Percentiles rank a stretch among this genome's conserved stretches.
Evolutionary conservation across 2,888 invertebrate genomes (phyloP).

Genomic region (Pecten maximus): DNA sequence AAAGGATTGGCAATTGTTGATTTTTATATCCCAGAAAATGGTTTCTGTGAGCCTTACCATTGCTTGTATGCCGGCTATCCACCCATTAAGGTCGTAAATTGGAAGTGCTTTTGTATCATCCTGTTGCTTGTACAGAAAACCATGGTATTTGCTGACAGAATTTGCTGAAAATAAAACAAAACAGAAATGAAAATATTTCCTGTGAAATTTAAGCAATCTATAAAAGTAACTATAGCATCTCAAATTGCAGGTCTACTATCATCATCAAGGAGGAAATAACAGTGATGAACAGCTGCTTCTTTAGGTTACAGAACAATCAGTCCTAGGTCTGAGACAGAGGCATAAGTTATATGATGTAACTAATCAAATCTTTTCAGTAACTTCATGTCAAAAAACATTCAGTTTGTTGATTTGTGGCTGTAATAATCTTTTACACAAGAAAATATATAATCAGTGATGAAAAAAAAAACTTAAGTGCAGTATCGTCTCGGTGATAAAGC

Average conservation of each 20-base stretch:
- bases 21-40: too few relatives aligned
- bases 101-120: conserved; percentile 72
- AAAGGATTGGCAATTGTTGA: too few relatives aligned
- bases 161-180: conserved; percentile 12
- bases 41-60: conserved; percentile 62
- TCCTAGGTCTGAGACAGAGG: too few relatives aligned
- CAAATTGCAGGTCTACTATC: neutral
- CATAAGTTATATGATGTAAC: too few relatives aligned
- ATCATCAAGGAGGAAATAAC: too few relatives aligned
- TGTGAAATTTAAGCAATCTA: neutral
- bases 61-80: conserved; percentile 73
- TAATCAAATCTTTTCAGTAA: too few relatives aligned
- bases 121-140: conserved; percentile 71
- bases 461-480: neutral
- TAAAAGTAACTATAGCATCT: too few relatives aligned
- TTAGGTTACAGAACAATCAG: neutral
- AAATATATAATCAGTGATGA: conserved; percentile 4
- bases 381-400: too few relatives aligned
- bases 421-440: neutral
- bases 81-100: conserved; percentile 75
- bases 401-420: neutral
- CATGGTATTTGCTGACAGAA: conserved; percentile 75
- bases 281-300: too few relatives aligned
- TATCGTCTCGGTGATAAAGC: neutral
- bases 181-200: neutral